Evolutionary conservation across 2,888 invertebrate genomes (phyloP), one percentile per base, ranked within the genome.

Genomic region (Dicroscelio sp.): DNA sequence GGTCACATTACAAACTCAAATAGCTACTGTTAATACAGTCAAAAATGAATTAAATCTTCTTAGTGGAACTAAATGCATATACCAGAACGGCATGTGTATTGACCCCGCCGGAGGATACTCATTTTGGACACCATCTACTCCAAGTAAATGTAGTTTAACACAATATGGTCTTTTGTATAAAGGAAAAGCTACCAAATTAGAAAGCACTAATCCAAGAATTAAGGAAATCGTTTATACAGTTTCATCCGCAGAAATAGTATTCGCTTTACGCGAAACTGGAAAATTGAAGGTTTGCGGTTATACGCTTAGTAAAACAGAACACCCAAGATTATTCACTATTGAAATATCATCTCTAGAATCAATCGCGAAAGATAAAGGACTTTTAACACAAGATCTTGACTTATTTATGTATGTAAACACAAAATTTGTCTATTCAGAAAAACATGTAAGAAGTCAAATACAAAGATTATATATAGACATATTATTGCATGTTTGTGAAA

Each of bases 351-450:
- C n/a, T 0, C 43, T 43, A 3, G 69, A 69, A 17, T 5, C 23
- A 17, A 14, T 78, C 0, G n/a, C 58, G 17, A 58, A 31, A 5
- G 25, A 43, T 0, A 78, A 67, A 30, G 0, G 14, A 14, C 0
- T 78, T 5, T 14, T 27, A 12, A 48, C 82, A 0, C 25, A 88
- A 75, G 91, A 93, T 43, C 30, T 93, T 0, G 93, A 95, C 52
- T 63, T 95, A 1, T 93, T 93, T 14, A 43, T 86, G 0, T 95
- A 95, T 58, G 87, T 94, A 1, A 95, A 94, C 30, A 86, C 92
- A 0, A 95, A 95, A 90, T 94, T 95, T 12, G 76, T 95, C 2
- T 95, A 95, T 65, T 84, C 93, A 0, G 95, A 95, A 84, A 93
- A 94, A 75, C 92, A 94, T 8, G 91, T 94, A 2, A 88, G 93